Evolutionary conservation across 1,140 invertebrate genomes (phyloP).

Genomic region (Holotrichia oblita): DNA sequence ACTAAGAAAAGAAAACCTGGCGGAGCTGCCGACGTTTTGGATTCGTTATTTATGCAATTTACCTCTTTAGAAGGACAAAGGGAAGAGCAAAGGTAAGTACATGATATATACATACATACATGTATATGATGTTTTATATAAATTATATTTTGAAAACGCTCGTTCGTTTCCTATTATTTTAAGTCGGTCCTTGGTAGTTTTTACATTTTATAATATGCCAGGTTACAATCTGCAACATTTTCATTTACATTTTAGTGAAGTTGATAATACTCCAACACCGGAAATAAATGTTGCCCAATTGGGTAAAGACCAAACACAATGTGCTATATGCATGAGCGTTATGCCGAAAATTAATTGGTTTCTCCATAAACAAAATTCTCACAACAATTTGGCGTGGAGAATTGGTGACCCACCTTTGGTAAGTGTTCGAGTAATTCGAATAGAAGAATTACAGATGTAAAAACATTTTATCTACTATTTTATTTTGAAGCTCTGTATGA

Average conservation of each 20-base stretch:
- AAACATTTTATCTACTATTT: too few species aligned
- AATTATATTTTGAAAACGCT: neutral
- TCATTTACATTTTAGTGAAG: neutral
- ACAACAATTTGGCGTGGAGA: constrained; percentile 57
- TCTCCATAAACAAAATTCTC: constrained; percentile 51
- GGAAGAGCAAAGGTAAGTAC: too few species aligned
- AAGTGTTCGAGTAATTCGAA: constrained; percentile 32
- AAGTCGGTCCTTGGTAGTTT: neutral
- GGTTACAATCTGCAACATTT: neutral
- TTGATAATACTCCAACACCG: neutral
- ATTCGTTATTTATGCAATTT: neutral
- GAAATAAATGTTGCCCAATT: neutral
- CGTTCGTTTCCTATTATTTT: neutral
- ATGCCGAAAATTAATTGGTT: constrained; percentile 49
- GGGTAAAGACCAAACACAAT: constrained; percentile 34
- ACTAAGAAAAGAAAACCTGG: neutral
- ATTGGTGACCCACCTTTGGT: constrained; percentile 54
- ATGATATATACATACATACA: too few species aligned
- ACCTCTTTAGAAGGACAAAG: neutral
- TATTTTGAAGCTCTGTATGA: too few species aligned
- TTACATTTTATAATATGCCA: neutral
- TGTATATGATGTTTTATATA: neutral
- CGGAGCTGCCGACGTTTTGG: neutral
- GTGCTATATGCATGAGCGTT: constrained; percentile 53
- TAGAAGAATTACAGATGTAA: too few species aligned